Percentiles rank a stretch among this genome's conserved stretches.
Conservation (phyloP, 2,113 vertebrate genomes). For the Hippocampus zosterae region DNA sequence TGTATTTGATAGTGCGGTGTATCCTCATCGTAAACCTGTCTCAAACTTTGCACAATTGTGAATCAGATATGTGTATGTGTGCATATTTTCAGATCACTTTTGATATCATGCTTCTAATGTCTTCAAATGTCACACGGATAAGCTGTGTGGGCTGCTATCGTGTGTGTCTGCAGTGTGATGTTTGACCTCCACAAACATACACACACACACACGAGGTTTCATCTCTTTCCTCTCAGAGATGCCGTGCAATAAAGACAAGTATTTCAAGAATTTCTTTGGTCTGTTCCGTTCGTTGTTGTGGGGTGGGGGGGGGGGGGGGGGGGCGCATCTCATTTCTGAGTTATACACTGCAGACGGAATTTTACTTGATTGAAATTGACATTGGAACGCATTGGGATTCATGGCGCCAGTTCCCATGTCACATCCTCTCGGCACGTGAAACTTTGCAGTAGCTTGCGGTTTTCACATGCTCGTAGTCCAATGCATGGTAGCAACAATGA, state of each 20-base stretch:
- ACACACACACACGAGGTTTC: conserved; percentile 7
- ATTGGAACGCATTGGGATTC: neutral
- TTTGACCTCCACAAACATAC: conserved; percentile 1
- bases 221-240: conserved; percentile 42
- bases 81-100: conserved; percentile 5
- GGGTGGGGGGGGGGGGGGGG: too few relatives aligned
- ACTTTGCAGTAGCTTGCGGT: neutral
- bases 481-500: neutral
- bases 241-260: conserved; percentile 59
- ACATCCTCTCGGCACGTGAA: neutral
- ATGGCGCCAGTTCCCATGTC: neutral
- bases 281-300: conserved; percentile 6
- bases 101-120: conserved; percentile 9
- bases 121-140: conserved; percentile 3
- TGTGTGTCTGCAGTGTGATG: conserved; percentile 3
- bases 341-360: neutral
- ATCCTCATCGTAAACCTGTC: conserved; percentile 1
- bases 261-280: conserved; percentile 35
- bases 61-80: neutral
- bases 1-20: neutral
- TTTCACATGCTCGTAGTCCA: neutral
- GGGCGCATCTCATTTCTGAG: neutral
- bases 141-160: conserved; percentile 7
- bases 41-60: conserved; percentile 1
- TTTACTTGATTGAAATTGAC: neutral